Percentiles rank a stretch among this genome's conserved stretches.
Conservation (phyloP, 2,113 vertebrate species). For the Herpetotheres cachinnans region DNA sequence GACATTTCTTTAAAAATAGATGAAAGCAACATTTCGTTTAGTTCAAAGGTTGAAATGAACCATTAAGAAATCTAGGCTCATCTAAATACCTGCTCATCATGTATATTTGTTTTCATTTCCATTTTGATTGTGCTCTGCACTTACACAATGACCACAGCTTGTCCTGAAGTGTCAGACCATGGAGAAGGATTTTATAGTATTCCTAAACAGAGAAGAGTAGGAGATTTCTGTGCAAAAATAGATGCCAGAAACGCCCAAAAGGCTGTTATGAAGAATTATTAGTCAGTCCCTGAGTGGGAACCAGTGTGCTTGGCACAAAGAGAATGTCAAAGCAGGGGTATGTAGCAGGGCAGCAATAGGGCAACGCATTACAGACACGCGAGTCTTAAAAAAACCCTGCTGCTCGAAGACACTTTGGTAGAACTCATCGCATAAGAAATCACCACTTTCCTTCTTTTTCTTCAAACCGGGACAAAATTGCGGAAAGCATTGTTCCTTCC, state of each 20-base stretch:
- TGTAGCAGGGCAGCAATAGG: background rate
- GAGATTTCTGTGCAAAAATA: background rate
- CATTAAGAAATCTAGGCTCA: background rate
- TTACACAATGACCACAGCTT: background rate
- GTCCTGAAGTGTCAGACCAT: background rate
- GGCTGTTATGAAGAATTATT: background rate
- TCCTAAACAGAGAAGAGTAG: background rate
- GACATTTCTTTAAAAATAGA: conserved; percentile 30
- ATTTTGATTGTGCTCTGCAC: background rate
- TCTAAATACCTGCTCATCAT: background rate
- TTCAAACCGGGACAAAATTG: background rate
- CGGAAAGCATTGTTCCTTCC: background rate
- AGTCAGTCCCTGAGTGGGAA: background rate
- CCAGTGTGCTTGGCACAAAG: background rate
- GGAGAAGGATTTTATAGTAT: background rate
- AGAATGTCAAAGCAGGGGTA: background rate
- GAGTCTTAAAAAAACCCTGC: background rate
- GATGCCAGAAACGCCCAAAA: background rate
- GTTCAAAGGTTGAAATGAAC: background rate
- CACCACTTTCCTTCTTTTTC: background rate
- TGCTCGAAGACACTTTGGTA: background rate
- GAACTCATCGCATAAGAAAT: background rate
- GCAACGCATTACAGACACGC: background rate
- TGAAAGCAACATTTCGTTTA: background rate
- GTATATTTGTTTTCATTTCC: background rate